Base-by-base conservation (phyloP, 1,140 invertebrate genomes). In the Rhyacophila brunnea region DNA sequence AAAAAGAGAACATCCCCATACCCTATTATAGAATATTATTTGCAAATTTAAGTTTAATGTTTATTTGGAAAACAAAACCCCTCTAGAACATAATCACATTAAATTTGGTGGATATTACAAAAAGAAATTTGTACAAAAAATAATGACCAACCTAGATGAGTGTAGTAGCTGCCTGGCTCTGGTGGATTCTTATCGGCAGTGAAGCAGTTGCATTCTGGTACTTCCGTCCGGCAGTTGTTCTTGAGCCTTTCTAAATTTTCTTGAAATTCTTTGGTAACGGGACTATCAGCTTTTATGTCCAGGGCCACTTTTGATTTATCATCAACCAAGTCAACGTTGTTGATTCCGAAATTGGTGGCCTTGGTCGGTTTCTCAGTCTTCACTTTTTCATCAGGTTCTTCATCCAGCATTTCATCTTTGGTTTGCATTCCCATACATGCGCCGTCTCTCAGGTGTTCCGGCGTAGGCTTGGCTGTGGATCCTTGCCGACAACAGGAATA, bases 141-240 rank as follows among this genome's bases (percentile, higher is more conserved):
- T n/a, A n/a, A 32, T 19, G 56, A 64, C 73, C 72, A 74, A 85
- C 83, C 93, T 68, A 93, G 80, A 79, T 93, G 90, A 13, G 90
- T 91, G 71, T 93, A 93, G 75, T 90, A 92, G 54, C 88, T 89
- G 49, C 91, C 90, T 35, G 90, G 90, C 73, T 93, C 91, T 23
- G 89, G 88, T 38, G 89, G 89, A 75, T 85, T 85, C 79, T 90
- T 89, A 68, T 92, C 89, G 14, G 87, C 83, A 7, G 77, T 72
- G 74, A 92, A 91, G 76, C 91, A 94, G 69, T 88, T 85, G 72
- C 91, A 94, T 66, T 87, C 85, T 5, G 91, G 90, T 48, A 91
- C 88, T 80, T 92, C 89, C 14, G 86, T 87, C 74, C 87, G 83
- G 19, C 86, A 79, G 73, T 87, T 87, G 67, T 83, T 87, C 72